phyloP scores from a whole-genome alignment of 2,797 vertebrate genomes.

The Acipenser transmontanus region DNA sequence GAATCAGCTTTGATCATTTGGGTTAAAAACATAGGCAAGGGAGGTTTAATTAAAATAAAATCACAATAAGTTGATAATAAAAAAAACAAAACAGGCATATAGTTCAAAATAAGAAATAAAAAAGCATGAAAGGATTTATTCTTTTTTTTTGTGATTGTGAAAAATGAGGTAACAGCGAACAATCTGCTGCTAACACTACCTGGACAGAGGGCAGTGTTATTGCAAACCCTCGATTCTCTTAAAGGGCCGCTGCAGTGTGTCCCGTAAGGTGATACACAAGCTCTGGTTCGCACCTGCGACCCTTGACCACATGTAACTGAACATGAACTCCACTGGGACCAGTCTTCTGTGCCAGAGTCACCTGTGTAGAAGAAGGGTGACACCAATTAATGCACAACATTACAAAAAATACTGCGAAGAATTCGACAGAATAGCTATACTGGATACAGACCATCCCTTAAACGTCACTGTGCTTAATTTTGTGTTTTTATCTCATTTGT shows the following conservation, averaged over 20 bases:
- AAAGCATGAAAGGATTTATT: constrained; percentile 29
- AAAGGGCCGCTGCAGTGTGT: constrained; percentile 99
- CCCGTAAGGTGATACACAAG: constrained; percentile 99
- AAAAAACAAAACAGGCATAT: constrained; percentile 35
- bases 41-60: not conserved
- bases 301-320: constrained; percentile 99
- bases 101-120: constrained; percentile 24
- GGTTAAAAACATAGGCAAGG: too few species aligned
- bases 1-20: too few species aligned
- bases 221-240: constrained; percentile 99
- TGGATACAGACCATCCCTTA: too few species aligned
- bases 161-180: constrained; percentile 52
- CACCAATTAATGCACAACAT: constrained; percentile 76
- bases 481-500: too few species aligned
- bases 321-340: constrained; percentile 99
- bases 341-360: constrained; percentile 99
- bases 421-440: too few species aligned
- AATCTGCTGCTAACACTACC: constrained; percentile 99
- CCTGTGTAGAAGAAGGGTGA: constrained; percentile 94
- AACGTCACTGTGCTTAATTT: too few species aligned
- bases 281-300: constrained; percentile 99
- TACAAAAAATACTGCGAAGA: constrained; percentile 24
- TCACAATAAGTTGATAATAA: not conserved
- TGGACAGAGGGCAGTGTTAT: constrained; percentile 99
- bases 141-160: constrained; percentile 52